Conservation (phyloP, 2,888 invertebrate genomes). For the Homarus gammarus region DNA sequence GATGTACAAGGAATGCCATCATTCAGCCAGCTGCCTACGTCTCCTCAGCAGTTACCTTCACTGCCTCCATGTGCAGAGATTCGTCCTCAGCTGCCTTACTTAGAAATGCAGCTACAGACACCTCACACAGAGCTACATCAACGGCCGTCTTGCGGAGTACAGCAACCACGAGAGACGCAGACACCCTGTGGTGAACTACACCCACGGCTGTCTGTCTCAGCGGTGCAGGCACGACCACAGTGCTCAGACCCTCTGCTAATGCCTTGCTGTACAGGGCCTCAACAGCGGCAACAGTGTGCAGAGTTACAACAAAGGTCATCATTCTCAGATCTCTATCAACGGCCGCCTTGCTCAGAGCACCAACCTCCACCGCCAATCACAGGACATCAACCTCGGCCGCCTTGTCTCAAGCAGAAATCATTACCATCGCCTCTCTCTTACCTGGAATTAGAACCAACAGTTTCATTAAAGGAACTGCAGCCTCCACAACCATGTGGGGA, state of each 20-base stretch:
- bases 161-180: background rate
- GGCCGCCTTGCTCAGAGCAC: background rate
- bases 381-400: background rate
- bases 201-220: background rate
- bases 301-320: background rate
- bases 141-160: background rate
- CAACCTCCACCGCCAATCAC: background rate
- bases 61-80: conserved; percentile 1
- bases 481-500: conserved; percentile 45
- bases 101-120: background rate
- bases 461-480: conserved; percentile 40
- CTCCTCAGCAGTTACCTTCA: conserved; percentile 24
- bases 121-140: background rate
- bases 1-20: conserved; percentile 27
- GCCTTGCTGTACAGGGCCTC: background rate
- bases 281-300: background rate
- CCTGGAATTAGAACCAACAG: background rate
- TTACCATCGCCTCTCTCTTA: background rate
- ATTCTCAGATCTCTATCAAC: background rate
- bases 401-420: background rate
- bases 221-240: background rate
- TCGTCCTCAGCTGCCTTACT: background rate
- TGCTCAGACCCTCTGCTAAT: background rate
- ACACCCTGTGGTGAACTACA: background rate
- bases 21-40: conserved; percentile 15